These are phyloP conservation scores for Cephalopholis sonnerati DNA, from an alignment of 2,113 vertebrate species.

Conservation along the genomic window DNA sequence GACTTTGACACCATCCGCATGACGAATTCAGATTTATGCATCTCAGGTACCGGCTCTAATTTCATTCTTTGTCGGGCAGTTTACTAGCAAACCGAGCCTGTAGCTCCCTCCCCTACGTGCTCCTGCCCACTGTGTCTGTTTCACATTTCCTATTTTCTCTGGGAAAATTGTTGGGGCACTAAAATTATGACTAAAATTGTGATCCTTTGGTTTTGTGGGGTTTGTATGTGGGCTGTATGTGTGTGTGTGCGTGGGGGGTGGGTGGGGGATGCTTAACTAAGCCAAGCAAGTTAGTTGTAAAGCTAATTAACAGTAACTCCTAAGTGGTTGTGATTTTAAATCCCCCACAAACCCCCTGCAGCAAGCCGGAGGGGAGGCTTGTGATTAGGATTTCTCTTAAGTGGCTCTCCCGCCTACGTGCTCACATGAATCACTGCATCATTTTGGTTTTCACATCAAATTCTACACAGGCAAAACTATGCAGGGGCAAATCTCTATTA, in stretches of 20 bases:
- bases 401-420: constrained; percentile 52
- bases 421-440: constrained; percentile 61
- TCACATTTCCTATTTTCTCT: background rate
- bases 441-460: constrained; percentile 46
- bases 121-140: background rate
- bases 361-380: constrained; percentile 52
- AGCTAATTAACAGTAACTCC: constrained; percentile 66
- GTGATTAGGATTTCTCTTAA: constrained; percentile 70
- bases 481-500: constrained; percentile 28
- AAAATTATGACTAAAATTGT: constrained; percentile 10
- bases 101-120: background rate
- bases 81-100: background rate
- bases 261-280: constrained; percentile 39
- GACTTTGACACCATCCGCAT: background rate
- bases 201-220: constrained; percentile 3
- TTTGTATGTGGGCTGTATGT: background rate
- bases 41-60: constrained; percentile 1
- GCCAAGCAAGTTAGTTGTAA: constrained; percentile 50
- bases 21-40: constrained; percentile 5
- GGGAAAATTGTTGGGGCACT: background rate
- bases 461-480: constrained; percentile 20
- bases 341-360: constrained; percentile 49
- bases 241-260: background rate
- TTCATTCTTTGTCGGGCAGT: background rate
- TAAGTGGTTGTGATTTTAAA: constrained; percentile 65